Evolutionary conservation across 1,140 invertebrate species (phyloP).

Genomic region (Ips nitidus): DNA sequence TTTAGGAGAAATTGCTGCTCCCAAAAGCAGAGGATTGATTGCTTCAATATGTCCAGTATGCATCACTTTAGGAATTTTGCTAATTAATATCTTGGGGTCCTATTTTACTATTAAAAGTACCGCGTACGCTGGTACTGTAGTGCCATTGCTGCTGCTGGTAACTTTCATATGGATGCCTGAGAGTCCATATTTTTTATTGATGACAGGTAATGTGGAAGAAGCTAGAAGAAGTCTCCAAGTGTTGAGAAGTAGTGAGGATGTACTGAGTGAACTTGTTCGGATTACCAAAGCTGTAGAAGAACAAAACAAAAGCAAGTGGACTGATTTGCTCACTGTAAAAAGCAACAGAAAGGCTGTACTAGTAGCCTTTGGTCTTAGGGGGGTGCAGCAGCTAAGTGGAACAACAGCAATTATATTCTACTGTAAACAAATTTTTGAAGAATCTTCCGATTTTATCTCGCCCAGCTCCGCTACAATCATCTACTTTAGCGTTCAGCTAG

Average conservation of each 20-base stretch:
- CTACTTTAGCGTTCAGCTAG: constrained; percentile 64
- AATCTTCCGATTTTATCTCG: constrained; percentile 54
- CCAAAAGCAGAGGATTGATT: constrained; percentile 63
- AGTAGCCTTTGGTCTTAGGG: constrained; percentile 63
- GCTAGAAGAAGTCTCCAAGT: constrained; percentile 59
- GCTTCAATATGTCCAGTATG: constrained; percentile 50
- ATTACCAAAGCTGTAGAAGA: constrained; percentile 60
- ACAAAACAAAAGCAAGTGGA: constrained; percentile 57
- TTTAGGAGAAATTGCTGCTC: constrained; percentile 65
- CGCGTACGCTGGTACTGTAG: constrained; percentile 58
- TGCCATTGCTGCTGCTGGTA: constrained; percentile 62
- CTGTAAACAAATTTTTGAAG: constrained; percentile 70
- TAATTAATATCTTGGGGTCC: constrained; percentile 66
- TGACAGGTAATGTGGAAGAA: constrained; percentile 58
- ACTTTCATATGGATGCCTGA: constrained; percentile 57
- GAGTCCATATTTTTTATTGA: constrained; percentile 61
- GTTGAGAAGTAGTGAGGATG: constrained; percentile 37
- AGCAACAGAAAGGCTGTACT: constrained; percentile 66
- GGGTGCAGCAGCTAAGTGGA: constrained; percentile 75
- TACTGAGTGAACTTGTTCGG: constrained; percentile 58
- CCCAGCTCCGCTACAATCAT: constrained; percentile 56
- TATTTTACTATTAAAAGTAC: constrained; percentile 60
- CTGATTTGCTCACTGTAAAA: constrained; percentile 58
- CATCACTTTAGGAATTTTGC: constrained; percentile 61
- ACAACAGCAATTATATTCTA: constrained; percentile 75